Percentiles rank a stretch among this genome's conserved stretches.
phyloP scores from a whole-genome alignment of 2,113 vertebrate genomes.

The Cheirogaleus medius region DNA sequence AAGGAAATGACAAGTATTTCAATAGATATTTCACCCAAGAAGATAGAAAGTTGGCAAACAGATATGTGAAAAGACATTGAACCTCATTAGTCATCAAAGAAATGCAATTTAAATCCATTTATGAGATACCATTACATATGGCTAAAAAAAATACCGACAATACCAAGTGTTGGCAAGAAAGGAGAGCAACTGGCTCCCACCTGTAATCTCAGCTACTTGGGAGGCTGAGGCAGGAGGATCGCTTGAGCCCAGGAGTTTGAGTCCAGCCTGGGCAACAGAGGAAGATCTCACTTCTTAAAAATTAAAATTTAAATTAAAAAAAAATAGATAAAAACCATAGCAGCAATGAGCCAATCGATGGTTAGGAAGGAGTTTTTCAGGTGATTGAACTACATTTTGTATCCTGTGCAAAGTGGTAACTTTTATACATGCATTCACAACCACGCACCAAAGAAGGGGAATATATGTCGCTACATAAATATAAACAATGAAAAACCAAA shows the following conservation, averaged over 20 bases:
- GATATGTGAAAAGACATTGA: not conserved
- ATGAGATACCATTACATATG: not conserved
- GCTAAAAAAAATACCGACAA: not conserved
- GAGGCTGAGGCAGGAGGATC: not conserved
- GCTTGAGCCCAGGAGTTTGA: not conserved
- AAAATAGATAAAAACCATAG: not conserved
- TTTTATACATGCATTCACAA: not conserved
- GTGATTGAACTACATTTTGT: not conserved
- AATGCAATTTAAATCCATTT: not conserved
- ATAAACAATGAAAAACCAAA: not conserved
- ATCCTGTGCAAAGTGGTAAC: not conserved
- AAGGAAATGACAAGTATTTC: not conserved
- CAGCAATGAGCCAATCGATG: not conserved
- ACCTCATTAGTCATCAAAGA: not conserved
- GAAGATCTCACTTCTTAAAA: not conserved
- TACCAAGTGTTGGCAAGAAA: not conserved
- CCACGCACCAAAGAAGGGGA: not conserved
- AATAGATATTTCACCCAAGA: not conserved
- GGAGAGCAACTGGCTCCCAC: not conserved
- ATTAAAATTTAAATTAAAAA: no score
- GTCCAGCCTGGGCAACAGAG: not conserved
- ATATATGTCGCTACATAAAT: rapidly evolving
- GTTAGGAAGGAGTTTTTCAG: not conserved
- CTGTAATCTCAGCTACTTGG: not conserved
- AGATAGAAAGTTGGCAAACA: not conserved